Evolutionary conservation across 2,797 vertebrate genomes (phyloP), one percentile per base, ranked within the genome.

Genomic region (Ataeniobius toweri): DNA sequence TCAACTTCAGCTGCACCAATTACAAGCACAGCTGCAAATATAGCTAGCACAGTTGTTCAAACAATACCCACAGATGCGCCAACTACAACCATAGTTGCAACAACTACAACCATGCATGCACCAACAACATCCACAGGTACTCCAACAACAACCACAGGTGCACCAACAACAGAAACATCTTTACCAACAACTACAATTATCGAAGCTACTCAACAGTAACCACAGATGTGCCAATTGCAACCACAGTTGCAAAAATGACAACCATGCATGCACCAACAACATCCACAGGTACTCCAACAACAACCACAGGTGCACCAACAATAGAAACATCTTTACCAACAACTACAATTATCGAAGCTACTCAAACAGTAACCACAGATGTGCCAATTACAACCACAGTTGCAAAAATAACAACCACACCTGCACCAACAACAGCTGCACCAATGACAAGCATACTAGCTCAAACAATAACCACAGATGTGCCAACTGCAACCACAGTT

Each of bases 11-110:
- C 12, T 5, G 2, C n/a, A 10, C 14, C 48, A 2, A 18, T 5
- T 1, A 31, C 46, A 28, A 28, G 13, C 0, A 31, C 69, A 20
- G 1, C 14, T 7, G 14, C 69, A 8, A 6, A 3, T 0, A 3
- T n/a, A 1, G 8, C 22, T 12, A n/a, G 8, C 0, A 50, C 13
- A 46, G 1, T 13, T 5, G 0, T 9, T 10, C 12, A 9, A 0
- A 26, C n/a, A n/a, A 4, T 41, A 26, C 48, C 68, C 3, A 26
- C 44, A 26, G 24, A 2, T 16, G 2, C 0, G 2, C n/a, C 39
- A 28, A 26, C 41, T 1, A 41, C n/a, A 26, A 18, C 13, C 1
- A 28, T 53, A 12, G 7, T 1, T 9, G 9, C 10, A 31, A 3
- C 74, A 3, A 36, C 28, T 28, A 41, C n/a, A 26, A 18, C 13